Evolutionary conservation across 2,113 vertebrate genomes (phyloP).

Genomic region (Apistogramma diplotaenia): DNA sequence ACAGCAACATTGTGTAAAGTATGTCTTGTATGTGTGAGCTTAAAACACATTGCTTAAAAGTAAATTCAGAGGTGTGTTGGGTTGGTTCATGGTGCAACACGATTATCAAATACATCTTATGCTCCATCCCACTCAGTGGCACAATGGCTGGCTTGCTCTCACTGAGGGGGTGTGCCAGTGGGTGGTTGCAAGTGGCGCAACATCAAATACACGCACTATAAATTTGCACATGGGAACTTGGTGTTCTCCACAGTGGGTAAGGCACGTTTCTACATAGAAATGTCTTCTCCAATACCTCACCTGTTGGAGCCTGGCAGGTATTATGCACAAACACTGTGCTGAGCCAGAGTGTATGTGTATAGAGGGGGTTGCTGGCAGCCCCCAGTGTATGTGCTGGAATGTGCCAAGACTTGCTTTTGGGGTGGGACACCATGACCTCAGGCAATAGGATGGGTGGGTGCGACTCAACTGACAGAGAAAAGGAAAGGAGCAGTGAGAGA

Average conservation of each 20-base stretch:
- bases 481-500: slow-evolving; percentile 58
- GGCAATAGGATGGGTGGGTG: slow-evolving; percentile 79
- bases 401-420: slow-evolving; percentile 80
- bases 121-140: slow-evolving; percentile 21
- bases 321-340: slow-evolving; percentile 30
- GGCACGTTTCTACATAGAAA: slow-evolving; percentile 26
- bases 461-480: slow-evolving; percentile 55
- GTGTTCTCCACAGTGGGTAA: slow-evolving; percentile 21
- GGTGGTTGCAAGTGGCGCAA: slow-evolving; percentile 63
- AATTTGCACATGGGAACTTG: slow-evolving; percentile 50
- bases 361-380: slow-evolving; percentile 72
- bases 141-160: slow-evolving; percentile 50
- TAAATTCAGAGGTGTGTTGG: background rate
- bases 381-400: slow-evolving; percentile 73
- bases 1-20: background rate
- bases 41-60: background rate
- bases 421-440: slow-evolving; percentile 84
- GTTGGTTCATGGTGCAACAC: background rate
- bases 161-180: slow-evolving; percentile 42
- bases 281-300: slow-evolving; percentile 59
- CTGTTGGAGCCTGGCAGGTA: slow-evolving; percentile 67
- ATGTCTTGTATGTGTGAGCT: background rate
- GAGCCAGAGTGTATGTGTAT: slow-evolving; percentile 44
- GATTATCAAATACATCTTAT: slow-evolving; percentile 29
- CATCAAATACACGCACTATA: slow-evolving; percentile 46